Evolutionary conservation across 2,888 invertebrate genomes (phyloP), one percentile per base, ranked within the genome.

Genomic region (Drosophila yooni): DNA sequence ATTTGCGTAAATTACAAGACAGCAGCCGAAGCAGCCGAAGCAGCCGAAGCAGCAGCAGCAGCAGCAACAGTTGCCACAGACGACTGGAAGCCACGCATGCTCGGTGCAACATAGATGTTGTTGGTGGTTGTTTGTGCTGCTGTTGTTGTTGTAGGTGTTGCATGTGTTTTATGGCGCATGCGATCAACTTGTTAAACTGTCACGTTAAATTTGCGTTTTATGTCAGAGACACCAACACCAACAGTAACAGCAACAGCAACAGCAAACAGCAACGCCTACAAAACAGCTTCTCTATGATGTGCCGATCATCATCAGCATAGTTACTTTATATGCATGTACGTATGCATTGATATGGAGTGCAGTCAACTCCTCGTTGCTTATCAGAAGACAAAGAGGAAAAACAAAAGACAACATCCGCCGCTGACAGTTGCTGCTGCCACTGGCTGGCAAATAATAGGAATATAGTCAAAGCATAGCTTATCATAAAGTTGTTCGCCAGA

Each of bases 121-220:
- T 38, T 59, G 65, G 65, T 63, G 64, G 15, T 33, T 74, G 72
- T 46, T 40, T 10, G 10, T 53, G 65, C 43, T 50, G 59, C 21
- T 50, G 63, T 15, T 70, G 60, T 33, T 73, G 83, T 79, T 88
- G 90, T 83, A 85, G 79, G 90, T 87, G 86, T 87, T 90, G 89
- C 90, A 84, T 90, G 90, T 89, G 89, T 84, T 90, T 88, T 90
- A 88, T 88, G 88, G 84, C 83, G 66, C 85, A 89, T 83, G 87
- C 88, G 86, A 88, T 88, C 86, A 85, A 89, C 90, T 88, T 88
- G 88, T 88, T 79, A 77, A 83, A 79, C 81, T 88, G 88, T 88
- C 88, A 87, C 89, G 83, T 90, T 88, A 90, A 89, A 89, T 90
- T 90, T 90, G 90, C 89, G 89, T 79, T 90, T 87, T 88, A 86